Percentiles rank a stretch among this genome's conserved stretches.
These are phyloP conservation scores for Sapayoa aenigma DNA, from an alignment of 2,113 vertebrate genomes.

Conservation along the genomic window DNA sequence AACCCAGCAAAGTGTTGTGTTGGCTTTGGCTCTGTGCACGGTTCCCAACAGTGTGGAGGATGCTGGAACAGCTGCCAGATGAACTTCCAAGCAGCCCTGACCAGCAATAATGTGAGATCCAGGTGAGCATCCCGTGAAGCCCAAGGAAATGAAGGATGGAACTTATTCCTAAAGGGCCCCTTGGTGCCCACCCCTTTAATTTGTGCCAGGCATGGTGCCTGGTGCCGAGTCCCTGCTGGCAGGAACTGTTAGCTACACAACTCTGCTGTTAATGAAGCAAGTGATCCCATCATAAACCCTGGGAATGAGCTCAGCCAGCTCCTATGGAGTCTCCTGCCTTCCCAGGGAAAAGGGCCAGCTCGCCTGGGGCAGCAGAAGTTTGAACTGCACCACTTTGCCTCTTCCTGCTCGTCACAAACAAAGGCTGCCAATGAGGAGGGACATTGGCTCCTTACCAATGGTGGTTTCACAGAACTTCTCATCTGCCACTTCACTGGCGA, in stretches of 20 bases:
- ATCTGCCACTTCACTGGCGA: constrained; percentile 93
- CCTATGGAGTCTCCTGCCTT: background rate
- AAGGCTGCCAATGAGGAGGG: background rate
- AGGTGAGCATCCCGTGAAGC: background rate
- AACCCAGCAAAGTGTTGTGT: background rate
- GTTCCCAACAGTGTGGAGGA: background rate
- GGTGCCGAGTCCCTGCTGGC: background rate
- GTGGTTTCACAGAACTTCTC: constrained; percentile 98
- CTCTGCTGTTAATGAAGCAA: background rate
- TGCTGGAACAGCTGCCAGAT: background rate
- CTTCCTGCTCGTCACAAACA: background rate
- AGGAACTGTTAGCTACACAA: background rate
- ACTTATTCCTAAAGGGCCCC: background rate
- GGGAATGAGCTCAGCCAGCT: background rate
- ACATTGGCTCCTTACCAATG: constrained; percentile 79
- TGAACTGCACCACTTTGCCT: background rate
- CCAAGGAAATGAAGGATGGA: background rate
- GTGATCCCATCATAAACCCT: background rate
- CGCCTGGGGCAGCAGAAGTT: background rate
- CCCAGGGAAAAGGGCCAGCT: background rate
- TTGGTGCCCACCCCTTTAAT: background rate
- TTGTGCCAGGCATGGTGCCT: background rate
- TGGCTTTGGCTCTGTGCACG: background rate
- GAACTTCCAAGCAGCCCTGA: background rate
- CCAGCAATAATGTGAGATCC: background rate